Conservation (phyloP, 2,113 vertebrate genomes). For the Salvelinus namaycush region DNA sequence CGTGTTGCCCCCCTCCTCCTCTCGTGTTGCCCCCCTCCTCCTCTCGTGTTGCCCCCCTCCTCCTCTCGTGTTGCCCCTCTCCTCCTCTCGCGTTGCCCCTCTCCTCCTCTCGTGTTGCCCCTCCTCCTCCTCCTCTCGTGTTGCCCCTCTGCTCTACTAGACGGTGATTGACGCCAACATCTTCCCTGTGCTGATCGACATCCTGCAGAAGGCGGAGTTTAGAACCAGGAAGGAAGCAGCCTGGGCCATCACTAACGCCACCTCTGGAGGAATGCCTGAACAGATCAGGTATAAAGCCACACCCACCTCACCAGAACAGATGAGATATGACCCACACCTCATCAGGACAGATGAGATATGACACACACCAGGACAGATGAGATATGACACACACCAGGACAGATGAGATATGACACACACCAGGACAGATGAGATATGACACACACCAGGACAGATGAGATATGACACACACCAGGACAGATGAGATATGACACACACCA, state of each 20-base stretch:
- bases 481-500: too few species aligned
- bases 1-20: conserved; percentile 14
- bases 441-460: too few species aligned
- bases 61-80: conserved; percentile 17
- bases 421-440: too few species aligned
- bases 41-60: conserved; percentile 1
- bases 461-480: too few species aligned
- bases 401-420: too few species aligned
- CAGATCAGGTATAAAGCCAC: conserved; percentile 85
- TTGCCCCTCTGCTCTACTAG: conserved; percentile 61
- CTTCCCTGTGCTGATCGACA: conserved; percentile 96
- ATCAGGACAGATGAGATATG: too few species aligned
- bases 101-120: conserved; percentile 15
- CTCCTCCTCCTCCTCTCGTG: conserved; percentile 18
- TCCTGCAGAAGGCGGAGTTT: conserved; percentile 97
- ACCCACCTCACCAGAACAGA: too few species aligned
- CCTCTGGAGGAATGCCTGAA: conserved; percentile 93
- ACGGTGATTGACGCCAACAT: conserved; percentile 97
- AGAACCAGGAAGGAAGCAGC: conserved; percentile 97
- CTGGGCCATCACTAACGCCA: conserved; percentile 98
- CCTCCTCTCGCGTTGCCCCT: conserved; percentile 11
- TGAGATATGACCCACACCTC: too few species aligned
- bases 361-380: too few species aligned
- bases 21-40: conserved; percentile 16
- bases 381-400: too few species aligned